These are phyloP conservation scores for Cryptoprocta ferox DNA, from an alignment of 2,797 vertebrate species.

Conservation along the genomic window DNA sequence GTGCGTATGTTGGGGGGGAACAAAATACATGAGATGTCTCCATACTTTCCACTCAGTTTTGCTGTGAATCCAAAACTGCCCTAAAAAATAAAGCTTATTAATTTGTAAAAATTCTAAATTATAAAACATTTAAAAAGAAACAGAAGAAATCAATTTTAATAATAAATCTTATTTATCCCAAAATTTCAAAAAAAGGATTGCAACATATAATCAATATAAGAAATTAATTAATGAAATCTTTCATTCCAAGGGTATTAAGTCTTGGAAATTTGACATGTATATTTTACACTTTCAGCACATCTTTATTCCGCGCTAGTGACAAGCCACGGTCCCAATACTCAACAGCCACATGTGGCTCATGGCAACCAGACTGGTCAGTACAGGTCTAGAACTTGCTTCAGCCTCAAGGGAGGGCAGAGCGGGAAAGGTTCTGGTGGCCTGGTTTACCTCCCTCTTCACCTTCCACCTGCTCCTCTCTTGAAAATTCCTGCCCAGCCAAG, in stretches of 20 bases:
- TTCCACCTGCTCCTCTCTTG: neutral
- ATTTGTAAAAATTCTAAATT: neutral
- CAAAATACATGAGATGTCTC: neutral
- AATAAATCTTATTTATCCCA: neutral
- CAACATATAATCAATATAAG: neutral
- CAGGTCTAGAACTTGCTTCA: neutral
- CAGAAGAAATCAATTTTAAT: neutral
- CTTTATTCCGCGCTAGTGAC: neutral
- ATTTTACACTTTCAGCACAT: neutral
- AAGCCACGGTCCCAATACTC: neutral
- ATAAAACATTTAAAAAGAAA: neutral
- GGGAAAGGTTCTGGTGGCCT: neutral
- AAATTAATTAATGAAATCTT: neutral
- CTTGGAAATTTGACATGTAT: neutral
- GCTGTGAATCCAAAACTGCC: neutral
- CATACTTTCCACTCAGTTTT: neutral
- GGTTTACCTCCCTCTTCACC: neutral
- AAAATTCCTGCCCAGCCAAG: neutral
- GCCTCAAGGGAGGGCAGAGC: neutral
- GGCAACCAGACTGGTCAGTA: neutral
- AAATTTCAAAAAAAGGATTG: neutral
- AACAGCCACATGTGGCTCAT: accelerated
- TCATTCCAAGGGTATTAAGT: neutral
- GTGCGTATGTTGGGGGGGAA: neutral
- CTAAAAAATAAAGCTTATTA: neutral